Evolutionary conservation across 2,113 vertebrate species (phyloP).

Genomic region (Pseudorasbora parva): DNA sequence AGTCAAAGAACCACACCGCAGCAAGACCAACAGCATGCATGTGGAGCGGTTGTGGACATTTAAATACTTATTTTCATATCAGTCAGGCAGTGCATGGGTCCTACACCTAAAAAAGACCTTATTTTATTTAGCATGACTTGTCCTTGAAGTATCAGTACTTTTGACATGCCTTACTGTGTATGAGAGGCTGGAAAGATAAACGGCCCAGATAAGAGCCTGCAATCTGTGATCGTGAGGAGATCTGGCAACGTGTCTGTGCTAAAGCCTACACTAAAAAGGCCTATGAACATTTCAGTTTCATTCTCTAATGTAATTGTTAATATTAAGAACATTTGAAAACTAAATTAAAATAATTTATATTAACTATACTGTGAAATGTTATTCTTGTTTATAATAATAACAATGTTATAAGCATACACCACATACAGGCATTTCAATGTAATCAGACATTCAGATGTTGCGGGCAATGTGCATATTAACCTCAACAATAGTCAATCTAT

Average conservation of each 20-base stretch:
- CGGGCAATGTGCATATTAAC: not conserved
- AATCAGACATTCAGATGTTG: not conserved
- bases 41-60: not conserved
- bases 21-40: not conserved
- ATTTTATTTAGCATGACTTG: not conserved
- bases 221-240: slow-evolving; percentile 6
- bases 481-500: not conserved
- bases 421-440: not conserved
- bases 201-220: not conserved
- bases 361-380: not conserved
- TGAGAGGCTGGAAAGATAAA: not conserved
- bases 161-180: not conserved
- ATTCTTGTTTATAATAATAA: too few species aligned
- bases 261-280: not conserved
- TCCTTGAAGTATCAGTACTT: not conserved
- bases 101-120: not conserved
- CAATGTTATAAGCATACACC: not conserved
- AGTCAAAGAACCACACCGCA: not conserved
- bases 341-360: not conserved
- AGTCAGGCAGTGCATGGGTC: not conserved
- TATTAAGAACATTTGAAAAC: too few species aligned
- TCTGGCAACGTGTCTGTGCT: not conserved
- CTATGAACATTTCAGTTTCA: not conserved
- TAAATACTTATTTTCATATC: not conserved
- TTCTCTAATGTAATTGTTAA: not conserved